Percentiles rank a stretch among this genome's conserved stretches.
These are phyloP conservation scores for Cosmia trapezina DNA, from an alignment of 2,888 invertebrate species.

Conservation along the genomic window DNA sequence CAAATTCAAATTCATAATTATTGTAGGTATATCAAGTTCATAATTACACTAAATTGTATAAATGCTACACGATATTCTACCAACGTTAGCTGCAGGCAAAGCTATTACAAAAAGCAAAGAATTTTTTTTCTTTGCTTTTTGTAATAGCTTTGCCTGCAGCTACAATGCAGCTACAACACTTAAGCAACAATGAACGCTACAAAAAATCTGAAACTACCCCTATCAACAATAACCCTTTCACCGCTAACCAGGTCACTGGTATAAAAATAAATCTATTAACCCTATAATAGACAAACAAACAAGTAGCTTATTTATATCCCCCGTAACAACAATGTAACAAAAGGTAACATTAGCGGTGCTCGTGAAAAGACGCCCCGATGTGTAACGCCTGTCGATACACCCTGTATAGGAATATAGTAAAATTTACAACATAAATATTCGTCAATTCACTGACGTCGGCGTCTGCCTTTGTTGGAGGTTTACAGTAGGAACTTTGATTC, in stretches of 20 bases:
- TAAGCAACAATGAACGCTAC: background rate
- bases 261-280: constrained; percentile 33
- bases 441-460: constrained; percentile 81
- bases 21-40: too few species aligned
- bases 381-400: constrained; percentile 62
- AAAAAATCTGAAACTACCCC: constrained; percentile 15
- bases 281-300: constrained; percentile 55
- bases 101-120: background rate
- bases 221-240: constrained; percentile 26
- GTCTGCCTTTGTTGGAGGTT: constrained; percentile 79
- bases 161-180: too few species aligned
- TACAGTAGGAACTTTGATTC: constrained; percentile 65
- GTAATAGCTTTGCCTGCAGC: too few species aligned
- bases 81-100: background rate
- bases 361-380: constrained; percentile 58
- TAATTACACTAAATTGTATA: background rate
- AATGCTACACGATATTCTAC: background rate
- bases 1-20: too few species aligned
- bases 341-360: constrained; percentile 57
- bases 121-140: too few species aligned
- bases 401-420: constrained; percentile 69
- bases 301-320: constrained; percentile 41
- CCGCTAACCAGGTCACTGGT: constrained; percentile 34
- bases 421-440: constrained; percentile 85
- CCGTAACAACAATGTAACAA: constrained; percentile 48